phyloP scores from a whole-genome alignment of 1,140 invertebrate genomes.

The Drosophila lini region DNA sequence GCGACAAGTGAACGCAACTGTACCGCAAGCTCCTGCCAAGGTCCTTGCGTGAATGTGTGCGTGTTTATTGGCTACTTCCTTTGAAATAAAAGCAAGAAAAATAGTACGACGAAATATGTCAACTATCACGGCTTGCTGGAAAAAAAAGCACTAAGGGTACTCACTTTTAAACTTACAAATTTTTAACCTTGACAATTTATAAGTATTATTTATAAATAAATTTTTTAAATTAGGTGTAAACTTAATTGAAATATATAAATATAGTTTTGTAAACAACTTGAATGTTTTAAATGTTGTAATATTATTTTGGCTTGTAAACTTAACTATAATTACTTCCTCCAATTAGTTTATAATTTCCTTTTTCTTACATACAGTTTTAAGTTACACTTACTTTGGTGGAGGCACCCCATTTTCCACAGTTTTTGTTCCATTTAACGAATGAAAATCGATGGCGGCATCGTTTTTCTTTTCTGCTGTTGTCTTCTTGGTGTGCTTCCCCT shows the following conservation, averaged over 20 bases:
- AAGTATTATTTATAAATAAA: too few relatives aligned
- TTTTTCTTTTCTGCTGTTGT: slow-evolving; percentile 14
- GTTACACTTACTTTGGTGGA: background rate
- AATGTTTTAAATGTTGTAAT: background rate
- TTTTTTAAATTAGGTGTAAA: background rate
- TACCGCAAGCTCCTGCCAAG: slow-evolving; percentile 8
- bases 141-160: background rate
- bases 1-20: slow-evolving; percentile 3
- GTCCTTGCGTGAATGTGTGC: slow-evolving; percentile 2
- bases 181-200: background rate
- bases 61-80: slow-evolving; percentile 10
- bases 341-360: background rate
- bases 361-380: background rate
- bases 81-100: background rate
- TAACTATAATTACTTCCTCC: background rate
- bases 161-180: background rate
- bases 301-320: background rate
- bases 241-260: too few relatives aligned
- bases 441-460: slow-evolving; percentile 69
- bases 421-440: slow-evolving; percentile 23
- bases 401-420: background rate
- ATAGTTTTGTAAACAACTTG: background rate
- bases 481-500: slow-evolving; percentile 47
- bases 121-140: background rate
- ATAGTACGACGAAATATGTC: slow-evolving; percentile 2